Evolutionary conservation across 2,797 vertebrate species (phyloP).

Genomic region (Microcaecilia unicolor): DNA sequence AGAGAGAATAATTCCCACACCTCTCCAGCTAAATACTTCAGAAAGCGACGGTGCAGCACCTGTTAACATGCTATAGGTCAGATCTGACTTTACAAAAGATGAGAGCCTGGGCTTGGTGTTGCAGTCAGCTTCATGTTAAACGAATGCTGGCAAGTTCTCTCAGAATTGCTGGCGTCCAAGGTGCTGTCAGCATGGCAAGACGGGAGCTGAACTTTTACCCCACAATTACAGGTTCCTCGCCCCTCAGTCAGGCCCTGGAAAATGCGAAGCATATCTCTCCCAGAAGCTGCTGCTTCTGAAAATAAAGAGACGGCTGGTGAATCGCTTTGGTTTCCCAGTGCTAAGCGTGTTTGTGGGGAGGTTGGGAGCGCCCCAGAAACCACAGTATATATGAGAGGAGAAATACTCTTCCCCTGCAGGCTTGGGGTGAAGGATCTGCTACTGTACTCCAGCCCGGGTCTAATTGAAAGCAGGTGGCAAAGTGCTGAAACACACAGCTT

Average conservation of each 20-base stretch:
- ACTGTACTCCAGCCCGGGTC: constrained; percentile 9
- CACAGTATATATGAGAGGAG: constrained; percentile 3
- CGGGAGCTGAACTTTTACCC: background rate
- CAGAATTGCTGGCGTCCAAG: too few species aligned
- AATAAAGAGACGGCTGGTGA: too few species aligned
- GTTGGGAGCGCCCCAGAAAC: constrained; percentile 10
- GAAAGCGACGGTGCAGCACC: too few species aligned
- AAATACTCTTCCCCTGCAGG: constrained; percentile 3
- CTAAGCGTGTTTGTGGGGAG: constrained; percentile 12
- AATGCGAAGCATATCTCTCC: background rate
- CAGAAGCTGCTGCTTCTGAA: too few species aligned
- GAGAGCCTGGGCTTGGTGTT: too few species aligned
- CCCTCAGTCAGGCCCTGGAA: background rate
- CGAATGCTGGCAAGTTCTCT: too few species aligned
- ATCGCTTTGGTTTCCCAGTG: background rate
- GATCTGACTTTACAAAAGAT: too few species aligned
- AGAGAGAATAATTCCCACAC: too few species aligned
- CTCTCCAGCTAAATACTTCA: too few species aligned
- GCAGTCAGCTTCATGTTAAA: too few species aligned
- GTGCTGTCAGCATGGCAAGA: background rate
- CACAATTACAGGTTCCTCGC: background rate
- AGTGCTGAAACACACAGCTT: constrained; percentile 5
- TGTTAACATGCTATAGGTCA: too few species aligned
- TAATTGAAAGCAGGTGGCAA: constrained; percentile 22
- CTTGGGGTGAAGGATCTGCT: background rate